Percentiles rank a stretch among this genome's conserved stretches.
Evolutionary conservation across 2,113 vertebrate genomes (phyloP).

Genomic region (Aix galericulata): DNA sequence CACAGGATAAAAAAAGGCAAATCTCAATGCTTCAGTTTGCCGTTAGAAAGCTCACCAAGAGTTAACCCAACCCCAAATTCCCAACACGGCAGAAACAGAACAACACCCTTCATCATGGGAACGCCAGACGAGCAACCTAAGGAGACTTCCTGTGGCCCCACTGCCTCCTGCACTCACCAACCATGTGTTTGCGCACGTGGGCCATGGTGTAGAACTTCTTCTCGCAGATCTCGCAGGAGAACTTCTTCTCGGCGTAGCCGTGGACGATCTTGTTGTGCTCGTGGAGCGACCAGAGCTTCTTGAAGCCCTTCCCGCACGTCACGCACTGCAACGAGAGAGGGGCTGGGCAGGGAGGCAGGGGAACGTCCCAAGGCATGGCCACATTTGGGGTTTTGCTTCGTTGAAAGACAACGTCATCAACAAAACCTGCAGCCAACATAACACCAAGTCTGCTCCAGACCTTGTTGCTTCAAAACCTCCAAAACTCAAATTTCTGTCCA

Average conservation of each 20-base stretch:
- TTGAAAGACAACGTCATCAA: background rate
- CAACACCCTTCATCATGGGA: background rate
- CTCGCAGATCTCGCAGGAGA: slow-evolving; percentile 95
- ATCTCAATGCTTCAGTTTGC: background rate
- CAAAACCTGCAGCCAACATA: background rate
- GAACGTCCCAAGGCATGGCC: background rate
- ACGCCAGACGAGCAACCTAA: background rate
- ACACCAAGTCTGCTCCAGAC: background rate
- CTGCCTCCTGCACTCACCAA: slow-evolving; percentile 83
- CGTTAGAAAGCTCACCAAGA: background rate
- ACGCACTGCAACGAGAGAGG: slow-evolving; percentile 81
- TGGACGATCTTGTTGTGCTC: slow-evolving; percentile 96
- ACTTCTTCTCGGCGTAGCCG: slow-evolving; percentile 93
- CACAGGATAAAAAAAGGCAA: background rate
- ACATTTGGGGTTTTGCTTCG: background rate
- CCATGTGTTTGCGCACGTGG: slow-evolving; percentile 97
- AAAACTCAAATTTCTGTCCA: background rate
- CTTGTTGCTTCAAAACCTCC: background rate
- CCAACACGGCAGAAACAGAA: accelerated
- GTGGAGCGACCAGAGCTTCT: slow-evolving; percentile 95
- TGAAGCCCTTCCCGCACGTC: slow-evolving; percentile 93
- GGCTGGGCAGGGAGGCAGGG: background rate
- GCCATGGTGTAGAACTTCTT: slow-evolving; percentile 99
- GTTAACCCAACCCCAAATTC: background rate
- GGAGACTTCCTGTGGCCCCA: background rate